Percentiles rank a stretch among this genome's conserved stretches.
phyloP scores from a whole-genome alignment of 1,140 invertebrate species.

The Drosophila leontia region DNA sequence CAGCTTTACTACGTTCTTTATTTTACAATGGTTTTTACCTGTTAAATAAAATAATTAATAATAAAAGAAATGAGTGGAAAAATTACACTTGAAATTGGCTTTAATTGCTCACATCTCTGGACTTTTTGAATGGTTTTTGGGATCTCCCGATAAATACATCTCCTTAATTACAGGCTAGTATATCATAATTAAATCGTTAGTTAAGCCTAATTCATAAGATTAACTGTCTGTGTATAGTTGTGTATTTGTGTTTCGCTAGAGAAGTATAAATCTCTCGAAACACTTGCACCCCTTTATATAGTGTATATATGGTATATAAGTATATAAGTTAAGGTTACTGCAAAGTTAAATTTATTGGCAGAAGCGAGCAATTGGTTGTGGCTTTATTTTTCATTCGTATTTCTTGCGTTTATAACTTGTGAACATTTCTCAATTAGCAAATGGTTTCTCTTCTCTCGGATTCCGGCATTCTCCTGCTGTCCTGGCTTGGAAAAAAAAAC shows the following conservation, averaged over 20 bases:
- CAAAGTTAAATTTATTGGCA: constrained; percentile 73
- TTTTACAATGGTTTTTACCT: neutral
- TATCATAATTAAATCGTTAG: constrained; percentile 33
- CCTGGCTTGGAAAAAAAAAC: constrained; percentile 12
- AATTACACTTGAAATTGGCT: neutral
- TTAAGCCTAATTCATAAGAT: constrained; percentile 62
- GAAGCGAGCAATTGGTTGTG: constrained; percentile 77
- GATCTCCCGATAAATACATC: neutral
- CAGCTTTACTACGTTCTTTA: neutral
- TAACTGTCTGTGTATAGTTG: constrained; percentile 14
- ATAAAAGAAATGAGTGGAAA: neutral
- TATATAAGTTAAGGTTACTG: constrained; percentile 47
- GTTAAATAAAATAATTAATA: neutral
- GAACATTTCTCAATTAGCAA: constrained; percentile 26
- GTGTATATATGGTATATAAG: constrained; percentile 13
- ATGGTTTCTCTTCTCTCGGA: constrained; percentile 1
- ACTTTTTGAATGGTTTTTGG: neutral
- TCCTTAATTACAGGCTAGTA: constrained; percentile 1
- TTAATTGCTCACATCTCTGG: neutral
- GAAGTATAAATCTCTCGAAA: constrained; percentile 50
- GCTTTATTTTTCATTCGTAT: constrained; percentile 21
- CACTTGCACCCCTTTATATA: constrained; percentile 15
- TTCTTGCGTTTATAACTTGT: constrained; percentile 8
- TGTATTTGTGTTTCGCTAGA: constrained; percentile 14
- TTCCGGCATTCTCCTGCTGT: neutral